phyloP scores from a whole-genome alignment of 2,113 vertebrate genomes.

The Chlamydotis undulata region DNA sequence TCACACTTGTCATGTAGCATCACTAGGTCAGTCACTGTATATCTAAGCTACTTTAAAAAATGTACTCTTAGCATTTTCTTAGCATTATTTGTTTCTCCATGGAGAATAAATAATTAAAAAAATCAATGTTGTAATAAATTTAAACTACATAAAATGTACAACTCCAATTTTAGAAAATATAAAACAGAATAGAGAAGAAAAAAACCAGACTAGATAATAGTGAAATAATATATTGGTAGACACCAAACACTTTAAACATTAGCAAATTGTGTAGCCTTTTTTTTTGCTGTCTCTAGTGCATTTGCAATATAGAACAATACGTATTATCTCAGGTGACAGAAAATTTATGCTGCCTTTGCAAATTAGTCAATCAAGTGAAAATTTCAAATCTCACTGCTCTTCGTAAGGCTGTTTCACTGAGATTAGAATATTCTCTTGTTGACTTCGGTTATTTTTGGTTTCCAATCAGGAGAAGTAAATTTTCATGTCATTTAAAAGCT shows the following conservation, averaged over 20 bases:
- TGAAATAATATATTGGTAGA: background rate
- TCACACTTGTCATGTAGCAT: background rate
- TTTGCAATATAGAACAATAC: background rate
- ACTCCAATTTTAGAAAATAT: accelerated
- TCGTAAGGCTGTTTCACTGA: background rate
- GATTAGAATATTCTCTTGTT: background rate
- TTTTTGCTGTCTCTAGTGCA: background rate
- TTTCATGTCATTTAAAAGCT: background rate
- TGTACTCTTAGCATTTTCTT: accelerated
- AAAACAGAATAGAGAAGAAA: background rate
- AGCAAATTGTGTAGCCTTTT: background rate
- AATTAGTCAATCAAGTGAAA: background rate
- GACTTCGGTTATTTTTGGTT: background rate
- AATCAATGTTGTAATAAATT: background rate
- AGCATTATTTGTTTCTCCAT: background rate
- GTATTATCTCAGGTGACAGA: background rate
- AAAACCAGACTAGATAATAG: background rate
- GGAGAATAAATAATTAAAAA: background rate
- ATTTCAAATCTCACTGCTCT: background rate
- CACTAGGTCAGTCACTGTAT: background rate
- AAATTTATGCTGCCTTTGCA: background rate
- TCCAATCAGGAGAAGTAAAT: background rate
- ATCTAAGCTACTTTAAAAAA: background rate
- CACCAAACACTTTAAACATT: background rate
- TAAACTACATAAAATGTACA: background rate